Conservation (phyloP, 2,113 vertebrate species). For the Seriola quinqueradiata region DNA sequence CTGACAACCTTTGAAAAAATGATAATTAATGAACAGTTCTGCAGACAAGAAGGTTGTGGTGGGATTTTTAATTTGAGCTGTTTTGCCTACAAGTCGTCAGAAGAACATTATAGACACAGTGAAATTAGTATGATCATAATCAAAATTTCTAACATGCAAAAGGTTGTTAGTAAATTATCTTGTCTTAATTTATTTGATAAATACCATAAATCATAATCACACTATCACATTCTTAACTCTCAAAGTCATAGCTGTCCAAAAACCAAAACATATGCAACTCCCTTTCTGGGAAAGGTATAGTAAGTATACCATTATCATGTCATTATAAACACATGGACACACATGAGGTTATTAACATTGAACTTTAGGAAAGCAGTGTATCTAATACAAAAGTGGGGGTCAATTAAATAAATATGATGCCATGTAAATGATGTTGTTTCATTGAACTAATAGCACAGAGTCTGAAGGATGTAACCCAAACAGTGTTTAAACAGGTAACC, state of each 20-base stretch:
- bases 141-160: too few species aligned
- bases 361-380: not conserved
- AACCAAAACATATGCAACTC: not conserved
- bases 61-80: too few species aligned
- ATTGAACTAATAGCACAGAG: not conserved
- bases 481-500: constrained; percentile 11
- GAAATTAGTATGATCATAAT: not conserved
- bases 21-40: too few species aligned
- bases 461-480: not conserved
- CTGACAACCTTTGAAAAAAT: too few species aligned
- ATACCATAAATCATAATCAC: not conserved
- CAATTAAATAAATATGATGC: not conserved
- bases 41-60: too few species aligned
- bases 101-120: not conserved
- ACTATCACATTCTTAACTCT: not conserved
- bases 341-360: not conserved
- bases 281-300: too few species aligned
- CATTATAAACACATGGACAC: not conserved
- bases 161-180: not conserved
- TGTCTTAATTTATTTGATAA: not conserved
- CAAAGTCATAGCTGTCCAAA: not conserved
- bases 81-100: not conserved
- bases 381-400: not conserved
- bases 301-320: too few species aligned
- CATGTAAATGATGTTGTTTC: not conserved